These are phyloP conservation scores for Dromas ardeola DNA, from an alignment of 2,113 vertebrate genomes.

Conservation along the genomic window DNA sequence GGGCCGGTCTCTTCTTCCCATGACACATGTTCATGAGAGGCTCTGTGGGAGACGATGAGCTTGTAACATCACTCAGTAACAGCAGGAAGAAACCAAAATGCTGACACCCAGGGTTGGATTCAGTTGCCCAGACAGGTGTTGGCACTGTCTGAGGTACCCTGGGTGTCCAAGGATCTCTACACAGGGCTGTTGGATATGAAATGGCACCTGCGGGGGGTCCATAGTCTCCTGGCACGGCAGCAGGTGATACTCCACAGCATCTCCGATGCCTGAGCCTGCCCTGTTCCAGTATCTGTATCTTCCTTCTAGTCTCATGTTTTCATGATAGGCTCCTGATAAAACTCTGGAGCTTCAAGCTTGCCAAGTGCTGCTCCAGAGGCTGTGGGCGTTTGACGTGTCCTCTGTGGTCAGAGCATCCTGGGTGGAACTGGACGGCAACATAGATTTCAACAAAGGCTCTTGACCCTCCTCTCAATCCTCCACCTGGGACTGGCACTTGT, in stretches of 20 bases:
- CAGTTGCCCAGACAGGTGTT: not conserved
- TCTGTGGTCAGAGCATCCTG: not conserved
- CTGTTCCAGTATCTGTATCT: not conserved
- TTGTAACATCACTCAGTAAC: not conserved
- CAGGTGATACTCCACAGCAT: not conserved
- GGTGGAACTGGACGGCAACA: no score
- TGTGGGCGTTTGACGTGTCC: not conserved
- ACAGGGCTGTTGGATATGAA: not conserved
- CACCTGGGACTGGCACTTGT: not conserved
- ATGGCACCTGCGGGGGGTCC: not conserved
- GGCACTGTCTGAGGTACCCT: not conserved
- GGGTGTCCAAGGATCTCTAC: not conserved
- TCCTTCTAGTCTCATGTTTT: not conserved
- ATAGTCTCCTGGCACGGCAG: not conserved
- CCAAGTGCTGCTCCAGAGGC: not conserved
- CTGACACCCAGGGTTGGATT: not conserved
- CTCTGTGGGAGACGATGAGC: not conserved
- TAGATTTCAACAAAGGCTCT: not conserved
- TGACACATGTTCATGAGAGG: not conserved
- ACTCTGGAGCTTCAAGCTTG: not conserved
- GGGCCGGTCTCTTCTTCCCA: not conserved
- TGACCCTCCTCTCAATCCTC: not conserved
- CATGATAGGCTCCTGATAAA: not conserved
- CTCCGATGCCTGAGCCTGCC: not conserved
- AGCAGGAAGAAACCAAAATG: not conserved